Percentiles rank a stretch among this genome's conserved stretches.
Conservation (phyloP, 2,797 vertebrate species). For the Periparus ater region DNA sequence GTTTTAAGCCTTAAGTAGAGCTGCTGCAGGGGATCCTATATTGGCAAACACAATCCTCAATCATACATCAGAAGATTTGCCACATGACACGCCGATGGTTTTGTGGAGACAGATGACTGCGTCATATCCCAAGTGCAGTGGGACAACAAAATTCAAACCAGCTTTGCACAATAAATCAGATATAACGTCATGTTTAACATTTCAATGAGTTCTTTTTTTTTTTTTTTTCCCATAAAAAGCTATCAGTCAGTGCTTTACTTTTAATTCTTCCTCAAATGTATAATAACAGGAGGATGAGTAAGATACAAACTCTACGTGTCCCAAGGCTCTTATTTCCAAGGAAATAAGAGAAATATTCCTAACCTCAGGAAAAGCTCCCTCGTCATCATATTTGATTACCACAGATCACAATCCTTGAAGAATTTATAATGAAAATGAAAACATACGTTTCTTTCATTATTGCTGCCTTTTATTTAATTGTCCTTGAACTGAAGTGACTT, state of each 20-base stretch:
- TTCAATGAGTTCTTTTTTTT: not conserved
- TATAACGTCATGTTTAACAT: not conserved
- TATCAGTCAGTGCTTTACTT: not conserved
- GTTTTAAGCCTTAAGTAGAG: not conserved
- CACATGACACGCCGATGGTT: not conserved
- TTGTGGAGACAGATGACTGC: not conserved
- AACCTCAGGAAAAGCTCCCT: not conserved
- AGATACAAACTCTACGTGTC: not conserved
- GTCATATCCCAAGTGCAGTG: not conserved
- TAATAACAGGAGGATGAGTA: not conserved
- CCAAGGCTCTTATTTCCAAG: not conserved
- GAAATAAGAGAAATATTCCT: not conserved
- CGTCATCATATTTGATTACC: not conserved
- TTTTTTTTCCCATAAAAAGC: not conserved
- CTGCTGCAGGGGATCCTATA: not conserved
- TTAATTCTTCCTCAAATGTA: not conserved
- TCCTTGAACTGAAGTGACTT: constrained; percentile 14
- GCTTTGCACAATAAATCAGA: not conserved
- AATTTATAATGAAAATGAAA: not conserved
- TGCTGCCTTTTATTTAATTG: not conserved
- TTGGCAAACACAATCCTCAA: not conserved
- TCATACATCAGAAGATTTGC: not conserved
- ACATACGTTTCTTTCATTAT: not conserved
- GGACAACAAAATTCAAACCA: not conserved
- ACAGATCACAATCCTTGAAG: not conserved